Percentiles rank a stretch among this genome's conserved stretches.
These are phyloP conservation scores for Eupeodes corollae DNA, from an alignment of 1,140 invertebrate genomes.

Conservation along the genomic window DNA sequence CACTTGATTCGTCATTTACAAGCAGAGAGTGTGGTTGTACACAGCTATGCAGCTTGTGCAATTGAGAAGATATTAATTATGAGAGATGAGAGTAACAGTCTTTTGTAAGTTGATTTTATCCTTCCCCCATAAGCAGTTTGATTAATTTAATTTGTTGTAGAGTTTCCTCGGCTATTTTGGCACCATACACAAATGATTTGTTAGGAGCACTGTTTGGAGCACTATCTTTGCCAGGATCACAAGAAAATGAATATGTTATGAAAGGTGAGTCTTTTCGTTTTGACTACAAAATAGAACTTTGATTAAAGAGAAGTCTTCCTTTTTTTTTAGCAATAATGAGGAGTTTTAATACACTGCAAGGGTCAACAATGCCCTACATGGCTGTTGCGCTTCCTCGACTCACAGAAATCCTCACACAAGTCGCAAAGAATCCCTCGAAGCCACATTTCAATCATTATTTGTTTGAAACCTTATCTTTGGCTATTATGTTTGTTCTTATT, in stretches of 20 bases:
- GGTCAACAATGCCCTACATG: conserved; percentile 68
- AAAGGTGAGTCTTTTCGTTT: conserved; percentile 50
- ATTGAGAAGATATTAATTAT: conserved; percentile 82
- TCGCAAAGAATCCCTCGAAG: conserved; percentile 90
- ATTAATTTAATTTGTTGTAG: conserved; percentile 8
- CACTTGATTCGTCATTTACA: conserved; percentile 61
- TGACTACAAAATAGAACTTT: too few species aligned
- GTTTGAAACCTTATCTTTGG: conserved; percentile 85
- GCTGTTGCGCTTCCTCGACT: conserved; percentile 69
- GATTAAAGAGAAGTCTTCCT: conserved; percentile 31
- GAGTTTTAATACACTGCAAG: conserved; percentile 70
- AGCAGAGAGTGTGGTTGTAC: conserved; percentile 72
- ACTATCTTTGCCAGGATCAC: conserved; percentile 57
- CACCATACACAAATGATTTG: conserved; percentile 53
- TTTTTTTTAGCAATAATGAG: conserved; percentile 66
- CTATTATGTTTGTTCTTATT: conserved; percentile 53
- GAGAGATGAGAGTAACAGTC: conserved; percentile 40
- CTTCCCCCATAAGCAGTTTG: neutral
- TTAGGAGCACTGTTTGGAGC: conserved; percentile 64
- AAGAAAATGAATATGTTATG: conserved; percentile 96
- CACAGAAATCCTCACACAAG: conserved; percentile 67
- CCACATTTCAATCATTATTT: conserved; percentile 97
- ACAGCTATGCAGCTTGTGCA: conserved; percentile 85
- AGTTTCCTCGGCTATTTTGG: conserved; percentile 33
- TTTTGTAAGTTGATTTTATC: conserved; percentile 32